Conservation (phyloP, 2,888 invertebrate species). For the Agriopis aurantiaria region DNA sequence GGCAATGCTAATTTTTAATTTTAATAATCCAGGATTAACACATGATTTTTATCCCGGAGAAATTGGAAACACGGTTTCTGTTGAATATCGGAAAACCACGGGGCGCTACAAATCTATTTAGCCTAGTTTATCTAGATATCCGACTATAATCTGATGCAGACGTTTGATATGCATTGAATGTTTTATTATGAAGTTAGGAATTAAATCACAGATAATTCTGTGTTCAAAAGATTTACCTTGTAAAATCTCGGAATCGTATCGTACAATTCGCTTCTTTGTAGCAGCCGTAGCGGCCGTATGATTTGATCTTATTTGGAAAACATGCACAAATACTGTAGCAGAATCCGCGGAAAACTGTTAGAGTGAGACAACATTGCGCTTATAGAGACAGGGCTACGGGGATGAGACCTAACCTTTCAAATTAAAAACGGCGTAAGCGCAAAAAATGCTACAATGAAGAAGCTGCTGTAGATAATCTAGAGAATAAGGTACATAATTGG, state of each 20-base stretch:
- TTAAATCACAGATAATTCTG: not conserved
- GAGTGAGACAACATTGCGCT: slow-evolving; percentile 82
- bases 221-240: not conserved
- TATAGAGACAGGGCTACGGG: slow-evolving; percentile 78
- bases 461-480: slow-evolving; percentile 6
- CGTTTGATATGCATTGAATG: too few species aligned
- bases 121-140: too few species aligned
- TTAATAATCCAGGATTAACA: too few species aligned
- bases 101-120: too few species aligned
- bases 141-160: too few species aligned
- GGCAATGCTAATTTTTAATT: too few species aligned
- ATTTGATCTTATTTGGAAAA: slow-evolving; percentile 46
- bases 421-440: slow-evolving; percentile 53
- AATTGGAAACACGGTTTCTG: too few species aligned
- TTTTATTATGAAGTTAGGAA: too few species aligned
- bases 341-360: slow-evolving; percentile 76
- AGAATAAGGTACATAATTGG: slow-evolving; percentile 12
- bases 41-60: too few species aligned
- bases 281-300: not conserved
- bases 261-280: not conserved
- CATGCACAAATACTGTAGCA: slow-evolving; percentile 56
- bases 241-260: not conserved
- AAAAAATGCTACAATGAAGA: slow-evolving; percentile 21
- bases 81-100: too few species aligned
- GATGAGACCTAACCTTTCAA: slow-evolving; percentile 68